Percentiles rank a stretch among this genome's conserved stretches.
These are phyloP conservation scores for Glaucomys volans DNA, from an alignment of 2,113 vertebrate genomes.

Conservation along the genomic window DNA sequence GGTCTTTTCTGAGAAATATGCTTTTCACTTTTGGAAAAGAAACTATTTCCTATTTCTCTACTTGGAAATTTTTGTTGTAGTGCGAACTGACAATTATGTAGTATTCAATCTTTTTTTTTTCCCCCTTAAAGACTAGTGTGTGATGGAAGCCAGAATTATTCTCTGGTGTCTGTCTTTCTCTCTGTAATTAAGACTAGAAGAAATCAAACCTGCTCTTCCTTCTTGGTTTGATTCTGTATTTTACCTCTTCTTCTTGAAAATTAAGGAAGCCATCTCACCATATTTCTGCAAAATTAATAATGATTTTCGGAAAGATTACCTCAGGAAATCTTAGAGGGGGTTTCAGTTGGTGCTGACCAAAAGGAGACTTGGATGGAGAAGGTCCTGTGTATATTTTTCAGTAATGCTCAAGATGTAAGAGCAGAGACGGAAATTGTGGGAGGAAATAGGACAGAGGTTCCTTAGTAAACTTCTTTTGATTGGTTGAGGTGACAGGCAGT, in stretches of 20 bases:
- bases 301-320: neutral
- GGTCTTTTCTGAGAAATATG: neutral
- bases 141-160: neutral
- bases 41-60: neutral
- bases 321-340: neutral
- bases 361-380: neutral
- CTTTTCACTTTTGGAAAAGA: neutral
- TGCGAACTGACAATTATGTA: neutral
- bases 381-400: neutral
- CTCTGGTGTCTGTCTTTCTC: neutral
- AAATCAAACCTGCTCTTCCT: neutral
- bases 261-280: neutral
- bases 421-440: neutral
- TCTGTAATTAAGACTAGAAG: neutral
- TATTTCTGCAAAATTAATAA: conserved; percentile 38
- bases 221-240: neutral
- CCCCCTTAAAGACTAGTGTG: neutral
- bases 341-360: neutral
- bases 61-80: conserved; percentile 4
- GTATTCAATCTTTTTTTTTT: neutral
- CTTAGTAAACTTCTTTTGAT: neutral
- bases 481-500: neutral
- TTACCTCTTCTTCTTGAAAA: neutral
- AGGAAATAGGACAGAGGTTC: neutral
- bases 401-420: neutral